phyloP scores from a whole-genome alignment of 37 sponge, comb jelly and placozoan species.

The Aplysina aerophoba region DNA sequence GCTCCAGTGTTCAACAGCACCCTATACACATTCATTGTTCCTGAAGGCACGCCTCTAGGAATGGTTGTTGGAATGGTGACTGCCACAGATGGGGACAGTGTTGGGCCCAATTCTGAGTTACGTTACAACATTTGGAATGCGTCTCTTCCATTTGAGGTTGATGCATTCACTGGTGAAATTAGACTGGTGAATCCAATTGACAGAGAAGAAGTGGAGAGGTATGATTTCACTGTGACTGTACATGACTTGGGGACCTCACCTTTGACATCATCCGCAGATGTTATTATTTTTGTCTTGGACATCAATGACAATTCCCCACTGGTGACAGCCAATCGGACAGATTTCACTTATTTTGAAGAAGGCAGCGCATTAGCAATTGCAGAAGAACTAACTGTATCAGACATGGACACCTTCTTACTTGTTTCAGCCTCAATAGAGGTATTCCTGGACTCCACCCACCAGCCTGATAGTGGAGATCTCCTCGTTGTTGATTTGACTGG shows the following conservation, averaged over 20 bases:
- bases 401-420: slow-evolving; percentile 50
- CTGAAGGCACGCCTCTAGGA: slow-evolving; percentile 42
- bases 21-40: slow-evolving; percentile 28
- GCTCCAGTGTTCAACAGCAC: slow-evolving; percentile 56
- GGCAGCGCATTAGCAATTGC: slow-evolving; percentile 39
- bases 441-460: slow-evolving; percentile 22
- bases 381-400: slow-evolving; percentile 36
- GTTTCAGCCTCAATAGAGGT: slow-evolving; percentile 34
- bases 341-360: slow-evolving; percentile 56
- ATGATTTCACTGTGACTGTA: slow-evolving; percentile 33
- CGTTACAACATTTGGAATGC: slow-evolving; percentile 48
- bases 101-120: slow-evolving; percentile 44
- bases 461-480: slow-evolving; percentile 20
- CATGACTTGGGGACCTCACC: slow-evolving; percentile 58
- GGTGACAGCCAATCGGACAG: not conserved
- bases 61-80: slow-evolving; percentile 22
- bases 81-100: slow-evolving; percentile 53
- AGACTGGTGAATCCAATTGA: slow-evolving; percentile 27
- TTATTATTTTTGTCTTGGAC: slow-evolving; percentile 42
- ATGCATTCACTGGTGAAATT: slow-evolving; percentile 44
- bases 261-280: slow-evolving; percentile 22
- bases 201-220: slow-evolving; percentile 28
- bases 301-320: slow-evolving; percentile 24
- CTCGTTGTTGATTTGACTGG: not conserved
- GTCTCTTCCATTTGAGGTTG: slow-evolving; percentile 35